Conservation (phyloP, 2,113 vertebrate genomes). For the Bubo blakistoni region DNA sequence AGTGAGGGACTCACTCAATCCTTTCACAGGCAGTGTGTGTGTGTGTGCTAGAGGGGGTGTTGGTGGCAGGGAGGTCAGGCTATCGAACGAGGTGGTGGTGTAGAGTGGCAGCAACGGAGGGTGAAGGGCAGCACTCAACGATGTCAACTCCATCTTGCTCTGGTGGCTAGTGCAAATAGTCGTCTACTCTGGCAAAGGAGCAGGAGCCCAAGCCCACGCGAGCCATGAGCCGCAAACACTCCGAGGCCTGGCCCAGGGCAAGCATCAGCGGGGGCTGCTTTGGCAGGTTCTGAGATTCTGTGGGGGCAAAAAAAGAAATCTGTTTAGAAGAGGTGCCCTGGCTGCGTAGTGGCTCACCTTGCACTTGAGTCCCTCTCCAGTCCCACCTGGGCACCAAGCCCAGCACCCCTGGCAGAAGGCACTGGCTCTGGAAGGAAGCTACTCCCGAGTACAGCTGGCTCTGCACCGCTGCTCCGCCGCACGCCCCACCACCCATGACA, state of each 20-base stretch:
- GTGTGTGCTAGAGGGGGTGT: neutral
- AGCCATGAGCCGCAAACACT: slow-evolving; percentile 97
- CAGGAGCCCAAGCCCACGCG: slow-evolving; percentile 93
- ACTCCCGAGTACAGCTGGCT: neutral
- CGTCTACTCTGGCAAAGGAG: slow-evolving; percentile 97
- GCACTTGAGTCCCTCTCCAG: neutral
- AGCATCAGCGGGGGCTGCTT: slow-evolving; percentile 98
- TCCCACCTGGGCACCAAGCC: neutral
- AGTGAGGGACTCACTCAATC: slow-evolving; percentile 30
- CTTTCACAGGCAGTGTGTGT: slow-evolving; percentile 9
- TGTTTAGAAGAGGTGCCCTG: neutral
- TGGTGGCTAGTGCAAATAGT: slow-evolving; percentile 95
- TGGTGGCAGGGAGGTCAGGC: slow-evolving; percentile 27
- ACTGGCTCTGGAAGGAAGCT: neutral
- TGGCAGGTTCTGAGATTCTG: slow-evolving; percentile 98
- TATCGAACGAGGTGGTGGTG: slow-evolving; percentile 15
- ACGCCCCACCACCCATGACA: neutral
- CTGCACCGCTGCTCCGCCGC: neutral
- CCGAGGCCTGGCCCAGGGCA: slow-evolving; percentile 94
- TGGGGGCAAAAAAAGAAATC: slow-evolving; percentile 10
- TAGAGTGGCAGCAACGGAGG: slow-evolving; percentile 48
- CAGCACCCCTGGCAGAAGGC: neutral
- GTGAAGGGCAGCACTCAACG: slow-evolving; percentile 55
- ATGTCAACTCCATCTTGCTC: slow-evolving; percentile 24
- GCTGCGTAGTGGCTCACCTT: accelerated